Evolutionary conservation across 2,113 vertebrate species (phyloP).

Genomic region (Lycocorax pyrrhopterus): DNA sequence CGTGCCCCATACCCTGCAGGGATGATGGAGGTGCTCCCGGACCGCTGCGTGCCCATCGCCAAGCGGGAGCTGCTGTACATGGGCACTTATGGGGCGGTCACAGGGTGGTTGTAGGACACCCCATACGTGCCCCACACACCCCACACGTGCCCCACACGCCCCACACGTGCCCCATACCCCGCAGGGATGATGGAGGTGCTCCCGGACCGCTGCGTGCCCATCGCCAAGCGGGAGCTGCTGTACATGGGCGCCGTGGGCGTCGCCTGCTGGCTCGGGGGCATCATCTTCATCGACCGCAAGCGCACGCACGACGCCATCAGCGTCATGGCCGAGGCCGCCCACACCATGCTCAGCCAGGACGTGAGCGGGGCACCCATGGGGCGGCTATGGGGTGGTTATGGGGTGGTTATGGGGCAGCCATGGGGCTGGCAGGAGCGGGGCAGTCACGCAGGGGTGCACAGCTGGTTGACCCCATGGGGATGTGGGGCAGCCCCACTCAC

Average conservation of each 20-base stretch:
- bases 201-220: constrained; percentile 70
- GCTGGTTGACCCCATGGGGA: neutral
- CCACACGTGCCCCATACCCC: neutral
- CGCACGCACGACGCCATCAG: constrained; percentile 73
- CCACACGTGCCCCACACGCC: neutral
- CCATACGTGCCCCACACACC: neutral
- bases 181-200: constrained; percentile 77
- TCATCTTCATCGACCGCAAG: constrained; percentile 79
- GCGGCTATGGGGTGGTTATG: neutral
- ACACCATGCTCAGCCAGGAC: constrained; percentile 69
- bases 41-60: constrained; percentile 60
- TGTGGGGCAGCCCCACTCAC: neutral
- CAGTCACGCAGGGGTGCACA: too few species aligned
- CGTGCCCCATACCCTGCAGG: neutral
- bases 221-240: constrained; percentile 76
- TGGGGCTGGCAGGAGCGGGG: too few species aligned
- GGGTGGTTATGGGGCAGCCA: neutral
- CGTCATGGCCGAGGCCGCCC: constrained; percentile 70
- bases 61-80: constrained; percentile 60
- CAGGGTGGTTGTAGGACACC: neutral
- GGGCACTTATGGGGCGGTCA: neutral
- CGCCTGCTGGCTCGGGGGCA: constrained; percentile 75
- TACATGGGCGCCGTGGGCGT: constrained; percentile 75
- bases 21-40: constrained; percentile 75
- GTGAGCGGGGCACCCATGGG: neutral